Conservation (phyloP, 2,113 vertebrate genomes). For the Recurvirostra avosetta region DNA sequence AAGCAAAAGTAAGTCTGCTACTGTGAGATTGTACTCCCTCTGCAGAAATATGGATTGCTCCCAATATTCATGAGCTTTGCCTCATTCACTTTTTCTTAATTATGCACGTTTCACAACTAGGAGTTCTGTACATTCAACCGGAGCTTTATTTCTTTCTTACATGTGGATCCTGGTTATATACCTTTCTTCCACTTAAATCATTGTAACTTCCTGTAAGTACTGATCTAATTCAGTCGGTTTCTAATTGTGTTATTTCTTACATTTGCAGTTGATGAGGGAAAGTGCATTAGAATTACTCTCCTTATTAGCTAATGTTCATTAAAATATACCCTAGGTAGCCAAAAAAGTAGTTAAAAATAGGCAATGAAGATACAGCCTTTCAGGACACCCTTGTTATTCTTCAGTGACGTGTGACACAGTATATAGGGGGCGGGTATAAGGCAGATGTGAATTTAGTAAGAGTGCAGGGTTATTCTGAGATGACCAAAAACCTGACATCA, state of each 20-base stretch:
- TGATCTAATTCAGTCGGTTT: background rate
- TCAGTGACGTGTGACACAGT: background rate
- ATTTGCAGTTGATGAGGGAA: background rate
- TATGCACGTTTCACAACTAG: background rate
- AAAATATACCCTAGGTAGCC: background rate
- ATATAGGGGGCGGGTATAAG: background rate
- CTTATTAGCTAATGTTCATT: background rate
- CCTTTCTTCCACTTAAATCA: background rate
- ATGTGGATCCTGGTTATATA: background rate
- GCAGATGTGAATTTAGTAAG: background rate
- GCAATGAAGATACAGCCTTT: background rate
- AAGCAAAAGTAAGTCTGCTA: background rate
- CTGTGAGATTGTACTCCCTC: background rate
- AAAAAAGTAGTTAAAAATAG: background rate
- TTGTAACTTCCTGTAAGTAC: background rate
- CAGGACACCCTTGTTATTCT: background rate
- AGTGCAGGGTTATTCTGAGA: background rate
- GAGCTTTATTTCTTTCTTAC: background rate
- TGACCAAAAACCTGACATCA: background rate
- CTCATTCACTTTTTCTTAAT: background rate
- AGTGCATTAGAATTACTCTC: background rate
- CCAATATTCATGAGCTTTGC: background rate
- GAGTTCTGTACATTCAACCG: background rate
- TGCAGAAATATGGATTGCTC: background rate
- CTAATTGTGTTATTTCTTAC: background rate